Conservation (phyloP, 2,113 vertebrate genomes). For the Pluvianellus socialis region DNA sequence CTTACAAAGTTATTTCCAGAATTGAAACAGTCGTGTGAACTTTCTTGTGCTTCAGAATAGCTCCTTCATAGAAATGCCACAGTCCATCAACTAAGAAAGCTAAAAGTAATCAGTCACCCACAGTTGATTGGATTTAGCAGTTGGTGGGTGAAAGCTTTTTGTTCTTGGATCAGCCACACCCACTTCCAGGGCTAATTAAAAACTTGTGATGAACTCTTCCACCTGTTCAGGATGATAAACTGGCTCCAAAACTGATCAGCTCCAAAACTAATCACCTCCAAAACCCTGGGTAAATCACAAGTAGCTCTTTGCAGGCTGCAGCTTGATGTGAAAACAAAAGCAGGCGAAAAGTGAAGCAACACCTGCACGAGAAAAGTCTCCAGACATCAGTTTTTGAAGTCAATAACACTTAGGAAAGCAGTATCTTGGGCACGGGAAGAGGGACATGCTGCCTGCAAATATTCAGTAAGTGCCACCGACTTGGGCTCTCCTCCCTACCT, state of each 20-base stretch:
- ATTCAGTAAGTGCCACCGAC: neutral
- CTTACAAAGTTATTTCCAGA: conserved; percentile 41
- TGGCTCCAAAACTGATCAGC: conserved; percentile 47
- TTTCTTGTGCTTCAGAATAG: conserved; percentile 45
- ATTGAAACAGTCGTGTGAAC: conserved; percentile 61
- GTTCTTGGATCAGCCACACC: conserved; percentile 62
- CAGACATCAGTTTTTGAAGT: neutral
- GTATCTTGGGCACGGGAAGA: neutral
- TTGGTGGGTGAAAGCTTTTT: conserved; percentile 63
- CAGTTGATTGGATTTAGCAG: conserved; percentile 67
- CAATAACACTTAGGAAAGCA: neutral
- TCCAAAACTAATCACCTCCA: conserved; percentile 7
- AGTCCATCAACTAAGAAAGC: conserved; percentile 72
- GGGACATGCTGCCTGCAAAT: neutral
- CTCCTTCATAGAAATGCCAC: conserved; percentile 52
- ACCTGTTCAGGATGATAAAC: conserved; percentile 62
- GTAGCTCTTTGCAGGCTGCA: neutral
- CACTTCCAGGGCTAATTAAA: conserved; percentile 73
- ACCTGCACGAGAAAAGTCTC: neutral
- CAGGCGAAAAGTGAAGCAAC: neutral
- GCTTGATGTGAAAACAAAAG: neutral
- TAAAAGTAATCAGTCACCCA: conserved; percentile 69
- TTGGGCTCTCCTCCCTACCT: neutral
- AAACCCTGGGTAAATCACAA: conserved; percentile 17
- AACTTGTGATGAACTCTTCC: conserved; percentile 58